phyloP scores from a whole-genome alignment of 2,113 vertebrate genomes.

The Dendropsophus ebraccatus region DNA sequence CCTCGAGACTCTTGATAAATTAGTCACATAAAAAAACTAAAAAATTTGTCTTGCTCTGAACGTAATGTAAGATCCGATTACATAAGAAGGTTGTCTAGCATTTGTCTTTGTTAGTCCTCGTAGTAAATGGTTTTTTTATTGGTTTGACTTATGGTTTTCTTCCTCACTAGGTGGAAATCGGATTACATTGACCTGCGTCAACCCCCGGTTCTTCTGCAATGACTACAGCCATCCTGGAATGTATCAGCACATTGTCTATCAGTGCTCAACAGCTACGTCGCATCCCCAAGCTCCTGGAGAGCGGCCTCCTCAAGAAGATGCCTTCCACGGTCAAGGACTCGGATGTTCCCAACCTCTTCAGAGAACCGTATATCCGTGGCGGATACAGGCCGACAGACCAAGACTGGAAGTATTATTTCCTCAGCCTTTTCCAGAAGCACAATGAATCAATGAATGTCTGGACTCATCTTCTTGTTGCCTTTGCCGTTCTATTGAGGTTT shows the following conservation, averaged over 20 bases:
- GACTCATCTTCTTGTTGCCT: constrained; percentile 84
- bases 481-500: constrained; percentile 82
- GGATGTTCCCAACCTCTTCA: constrained; percentile 85
- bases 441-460: constrained; percentile 92
- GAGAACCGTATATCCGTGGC: constrained; percentile 85
- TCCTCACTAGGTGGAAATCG: constrained; percentile 54
- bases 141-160: background rate
- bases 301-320: constrained; percentile 75
- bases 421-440: constrained; percentile 92
- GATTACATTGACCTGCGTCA: accelerated
- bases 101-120: constrained; percentile 1
- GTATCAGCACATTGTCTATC: constrained; percentile 78
- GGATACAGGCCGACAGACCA: constrained; percentile 86
- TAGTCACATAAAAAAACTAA: background rate
- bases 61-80: constrained; percentile 16
- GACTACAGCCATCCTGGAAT: constrained; percentile 79
- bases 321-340: constrained; percentile 78
- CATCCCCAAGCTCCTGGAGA: constrained; percentile 77
- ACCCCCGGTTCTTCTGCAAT: background rate
- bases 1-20: background rate
- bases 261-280: constrained; percentile 80
- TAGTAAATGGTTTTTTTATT: background rate
- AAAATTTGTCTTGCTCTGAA: background rate
- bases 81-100: background rate
- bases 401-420: constrained; percentile 86